Percentiles rank a stretch among this genome's conserved stretches.
Evolutionary conservation across 2,797 vertebrate species (phyloP).

Genomic region (Notolepis coatsorum): DNA sequence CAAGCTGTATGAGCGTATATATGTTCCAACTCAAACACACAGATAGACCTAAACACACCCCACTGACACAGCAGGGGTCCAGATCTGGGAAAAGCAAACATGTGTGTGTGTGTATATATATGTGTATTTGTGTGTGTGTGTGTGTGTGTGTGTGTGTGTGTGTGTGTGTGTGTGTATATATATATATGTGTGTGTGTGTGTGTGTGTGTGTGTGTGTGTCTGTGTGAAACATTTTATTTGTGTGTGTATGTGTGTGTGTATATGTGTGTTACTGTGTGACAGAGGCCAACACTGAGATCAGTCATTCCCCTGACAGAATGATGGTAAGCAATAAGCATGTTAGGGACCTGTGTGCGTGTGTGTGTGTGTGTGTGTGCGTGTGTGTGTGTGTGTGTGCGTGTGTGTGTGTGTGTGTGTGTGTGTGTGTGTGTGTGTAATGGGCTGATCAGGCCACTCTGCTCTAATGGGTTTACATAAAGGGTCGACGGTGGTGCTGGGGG

Average conservation of each 20-base stretch:
- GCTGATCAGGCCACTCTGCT: conserved; percentile 49
- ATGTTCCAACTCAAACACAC: conserved; percentile 63
- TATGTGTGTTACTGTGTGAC: not conserved
- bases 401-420: not conserved
- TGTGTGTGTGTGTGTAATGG: conserved; percentile 25
- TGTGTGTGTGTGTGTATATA: not conserved
- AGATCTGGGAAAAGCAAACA: not conserved
- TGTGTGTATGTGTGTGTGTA: not conserved
- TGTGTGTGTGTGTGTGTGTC: conserved; percentile 14
- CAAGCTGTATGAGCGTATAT: conserved; percentile 43
- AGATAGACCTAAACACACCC: conserved; percentile 46
- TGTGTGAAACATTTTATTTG: conserved; percentile 14
- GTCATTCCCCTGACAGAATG: not conserved
- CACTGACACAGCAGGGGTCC: conserved; percentile 21
- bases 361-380: conserved; percentile 1
- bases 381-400: conserved; percentile 10
- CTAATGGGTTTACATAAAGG: conserved; percentile 78
- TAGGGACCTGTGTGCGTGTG: not conserved
- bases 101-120: not conserved
- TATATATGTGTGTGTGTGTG: conserved; percentile 5
- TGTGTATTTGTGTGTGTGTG: not conserved
- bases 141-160: conserved; percentile 7
- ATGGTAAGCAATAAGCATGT: conserved; percentile 6
- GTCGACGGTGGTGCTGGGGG: conserved; percentile 62
- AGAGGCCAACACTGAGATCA: conserved; percentile 5